Base-by-base conservation (phyloP, 2,113 vertebrate species). In the Hipposideros armiger region DNA sequence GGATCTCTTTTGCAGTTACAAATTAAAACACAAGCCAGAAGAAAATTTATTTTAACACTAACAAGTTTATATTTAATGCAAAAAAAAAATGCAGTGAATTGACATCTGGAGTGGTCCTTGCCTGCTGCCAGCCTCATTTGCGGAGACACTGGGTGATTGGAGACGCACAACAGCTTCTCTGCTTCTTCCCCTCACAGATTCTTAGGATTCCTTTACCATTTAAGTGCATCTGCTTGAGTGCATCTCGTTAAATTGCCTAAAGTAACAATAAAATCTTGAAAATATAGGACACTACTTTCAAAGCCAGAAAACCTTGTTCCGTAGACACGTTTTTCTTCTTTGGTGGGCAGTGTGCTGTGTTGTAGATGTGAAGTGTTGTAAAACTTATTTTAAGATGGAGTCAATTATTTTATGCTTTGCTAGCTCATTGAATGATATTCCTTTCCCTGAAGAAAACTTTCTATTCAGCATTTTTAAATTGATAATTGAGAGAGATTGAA, bases 51-150 rank as follows among this genome's bases (percentile, higher is more conserved):
- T 95, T 95, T 83, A 40, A 50, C 28, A 60, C 47, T 69, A 40
- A 73, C 54, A 52, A 82, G 50, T 58, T 86, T 77, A 16, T 40
- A 52, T 52, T 42, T 89, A 76, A 47, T 91, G 30, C 7, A n/a
- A 94, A 87, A 56, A 86, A 87, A 60, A 96, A 90, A 74, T 69
- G 26, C 42, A 85, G 20, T 60, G 81, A 77, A 32, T 87, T 87
- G 73, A 77, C 26, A 64, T 92, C 11, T 22, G 36, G 78, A 64
- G 67, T 26, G 87, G 52, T 52, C 26, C 24, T 74, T 76, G 70
- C 4, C 6, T 28, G 13, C 56, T 60, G 7, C 50, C 80, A 85
- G 45, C 15, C 24, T 85, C 58, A 62, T 86, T 64, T 66, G 77
- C 67, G 60, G 87, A 60, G 42, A 67, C 47, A 13, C 47, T 50